A percentile compares a stretch with the other conserved stretches of the same genome.
Conservation (phyloP, 2,113 vertebrate genomes). For the Dermatemys mawii region DNA sequence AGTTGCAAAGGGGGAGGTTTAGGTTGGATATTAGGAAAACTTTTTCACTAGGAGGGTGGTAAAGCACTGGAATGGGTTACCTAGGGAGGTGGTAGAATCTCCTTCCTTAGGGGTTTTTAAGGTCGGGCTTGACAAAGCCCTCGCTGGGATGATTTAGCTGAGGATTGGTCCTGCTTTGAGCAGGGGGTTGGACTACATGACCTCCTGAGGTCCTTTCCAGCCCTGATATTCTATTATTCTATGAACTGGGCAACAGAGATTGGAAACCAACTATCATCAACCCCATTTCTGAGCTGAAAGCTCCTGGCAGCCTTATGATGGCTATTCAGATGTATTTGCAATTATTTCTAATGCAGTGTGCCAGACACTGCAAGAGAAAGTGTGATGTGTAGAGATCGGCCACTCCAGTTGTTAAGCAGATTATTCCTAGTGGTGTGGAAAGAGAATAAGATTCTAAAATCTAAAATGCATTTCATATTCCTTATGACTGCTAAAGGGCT, state of each 20-base stretch:
- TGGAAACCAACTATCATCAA: neutral
- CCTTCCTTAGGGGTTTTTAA: no score
- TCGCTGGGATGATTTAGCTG: no score
- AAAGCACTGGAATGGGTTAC: no score
- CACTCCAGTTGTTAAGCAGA: accelerated
- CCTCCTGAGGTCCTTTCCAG: no score
- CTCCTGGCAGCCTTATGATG: accelerated
- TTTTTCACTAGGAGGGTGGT: no score
- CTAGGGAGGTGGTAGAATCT: no score
- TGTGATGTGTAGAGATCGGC: neutral
- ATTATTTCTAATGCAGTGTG: neutral
- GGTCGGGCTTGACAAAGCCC: no score
- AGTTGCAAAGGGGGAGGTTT: no score
- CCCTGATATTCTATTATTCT: no score
- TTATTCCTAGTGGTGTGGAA: neutral
- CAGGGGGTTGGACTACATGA: no score
- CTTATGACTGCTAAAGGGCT: neutral
- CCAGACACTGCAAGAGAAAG: neutral
- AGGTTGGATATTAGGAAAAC: no score
- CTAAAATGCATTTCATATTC: neutral
- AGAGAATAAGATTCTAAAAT: neutral
- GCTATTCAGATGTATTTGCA: neutral
- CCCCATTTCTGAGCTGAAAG: accelerated
- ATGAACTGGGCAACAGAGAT: neutral
- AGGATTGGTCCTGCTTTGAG: no score